phyloP scores from a whole-genome alignment of 2,888 invertebrate species.

The Sminthurides aquaticus region DNA sequence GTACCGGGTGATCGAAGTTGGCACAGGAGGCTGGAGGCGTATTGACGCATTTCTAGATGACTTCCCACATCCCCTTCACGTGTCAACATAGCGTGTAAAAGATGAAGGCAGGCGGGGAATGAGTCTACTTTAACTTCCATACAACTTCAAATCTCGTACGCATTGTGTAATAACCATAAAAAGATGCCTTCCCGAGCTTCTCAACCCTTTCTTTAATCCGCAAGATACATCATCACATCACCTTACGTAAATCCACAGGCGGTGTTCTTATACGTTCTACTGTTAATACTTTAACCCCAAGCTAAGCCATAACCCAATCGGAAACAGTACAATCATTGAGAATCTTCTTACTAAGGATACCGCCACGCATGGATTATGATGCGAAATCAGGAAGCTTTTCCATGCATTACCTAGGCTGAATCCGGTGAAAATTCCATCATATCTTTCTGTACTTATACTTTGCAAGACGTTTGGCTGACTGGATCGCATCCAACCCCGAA shows the following conservation, averaged over 20 bases:
- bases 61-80: slow-evolving; percentile 17
- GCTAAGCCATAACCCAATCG: background rate
- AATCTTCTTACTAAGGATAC: background rate
- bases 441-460: background rate
- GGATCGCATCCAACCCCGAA: background rate
- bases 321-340: background rate
- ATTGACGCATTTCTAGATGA: slow-evolving; percentile 23
- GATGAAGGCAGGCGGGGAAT: background rate
- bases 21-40: slow-evolving; percentile 10
- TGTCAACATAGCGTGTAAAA: background rate
- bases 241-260: background rate
- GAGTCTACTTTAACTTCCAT: background rate
- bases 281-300: too few relatives aligned
- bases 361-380: background rate
- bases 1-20: background rate
- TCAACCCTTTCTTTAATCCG: background rate
- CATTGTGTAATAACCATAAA: background rate
- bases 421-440: too few relatives aligned
- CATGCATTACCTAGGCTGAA: too few relatives aligned
- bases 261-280: too few relatives aligned
- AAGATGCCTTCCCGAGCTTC: background rate
- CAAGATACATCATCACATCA: background rate
- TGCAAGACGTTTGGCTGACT: background rate
- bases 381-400: too few relatives aligned
- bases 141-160: background rate